Evolutionary conservation across 92 coral and sea anemone species (phyloP).

Genomic region (Virgularia gustaviana): DNA sequence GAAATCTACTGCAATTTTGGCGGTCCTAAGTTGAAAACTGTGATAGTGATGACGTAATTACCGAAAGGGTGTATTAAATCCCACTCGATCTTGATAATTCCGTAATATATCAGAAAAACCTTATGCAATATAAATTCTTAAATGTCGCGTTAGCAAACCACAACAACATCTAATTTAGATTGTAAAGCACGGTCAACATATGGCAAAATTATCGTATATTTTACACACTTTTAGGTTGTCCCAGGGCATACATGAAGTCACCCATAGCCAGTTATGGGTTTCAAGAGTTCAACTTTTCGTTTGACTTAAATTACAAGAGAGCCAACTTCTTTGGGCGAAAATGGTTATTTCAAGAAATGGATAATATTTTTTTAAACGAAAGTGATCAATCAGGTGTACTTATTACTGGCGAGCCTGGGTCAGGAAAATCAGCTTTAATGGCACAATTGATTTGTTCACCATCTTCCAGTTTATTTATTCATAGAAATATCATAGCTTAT

Average conservation of each 20-base stretch:
- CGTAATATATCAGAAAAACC: too few species aligned
- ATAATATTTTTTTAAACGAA: conserved; percentile 7
- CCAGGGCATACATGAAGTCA: not conserved
- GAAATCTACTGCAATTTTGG: too few species aligned
- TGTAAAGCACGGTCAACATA: not conserved
- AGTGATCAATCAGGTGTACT: conserved; percentile 35
- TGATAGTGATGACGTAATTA: too few species aligned
- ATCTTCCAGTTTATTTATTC: conserved; percentile 55
- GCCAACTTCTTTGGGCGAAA: conserved; percentile 52
- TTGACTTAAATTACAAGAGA: conserved; percentile 4
- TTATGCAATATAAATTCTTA: too few species aligned
- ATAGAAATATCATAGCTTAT: conserved; percentile 68
- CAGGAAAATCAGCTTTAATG: conserved; percentile 73
- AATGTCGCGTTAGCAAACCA: not conserved
- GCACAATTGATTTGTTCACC: conserved; percentile 78
- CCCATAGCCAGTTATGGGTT: not conserved
- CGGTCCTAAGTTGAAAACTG: too few species aligned
- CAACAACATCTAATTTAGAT: not conserved
- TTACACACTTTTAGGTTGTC: conserved; percentile 17
- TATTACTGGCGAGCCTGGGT: conserved; percentile 67
- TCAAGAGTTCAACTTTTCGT: conserved; percentile 18
- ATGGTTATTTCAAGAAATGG: conserved; percentile 60
- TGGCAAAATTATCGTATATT: not conserved
- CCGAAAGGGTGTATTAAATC: too few species aligned
- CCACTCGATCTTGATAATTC: too few species aligned